Percentiles rank a stretch among this genome's conserved stretches.
phyloP scores from a whole-genome alignment of 1,140 invertebrate genomes.

The Doryteuthis pealeii region DNA sequence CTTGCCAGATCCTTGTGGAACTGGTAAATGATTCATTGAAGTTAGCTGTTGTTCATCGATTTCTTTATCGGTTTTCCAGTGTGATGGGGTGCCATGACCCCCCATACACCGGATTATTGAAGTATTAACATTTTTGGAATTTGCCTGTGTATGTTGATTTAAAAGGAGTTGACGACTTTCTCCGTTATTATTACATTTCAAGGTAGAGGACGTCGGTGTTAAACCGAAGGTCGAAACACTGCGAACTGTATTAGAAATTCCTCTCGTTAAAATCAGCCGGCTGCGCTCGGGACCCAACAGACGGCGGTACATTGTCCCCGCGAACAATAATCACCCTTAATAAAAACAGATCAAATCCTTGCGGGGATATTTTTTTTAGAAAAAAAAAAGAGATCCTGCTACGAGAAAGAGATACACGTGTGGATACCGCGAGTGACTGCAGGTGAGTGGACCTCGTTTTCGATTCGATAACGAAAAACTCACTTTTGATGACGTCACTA shows the following conservation, averaged over 20 bases:
- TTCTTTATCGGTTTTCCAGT: slow-evolving; percentile 37
- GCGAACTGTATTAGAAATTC: neutral
- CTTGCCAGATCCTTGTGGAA: slow-evolving; percentile 49
- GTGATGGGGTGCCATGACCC: slow-evolving; percentile 23
- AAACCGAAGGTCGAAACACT: neutral
- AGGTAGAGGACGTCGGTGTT: neutral
- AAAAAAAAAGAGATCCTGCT: too few relatives aligned
- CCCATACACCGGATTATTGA: slow-evolving; percentile 29
- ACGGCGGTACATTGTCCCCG: too few relatives aligned
- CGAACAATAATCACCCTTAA: too few relatives aligned
- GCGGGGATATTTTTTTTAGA: too few relatives aligned
- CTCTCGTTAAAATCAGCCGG: neutral
- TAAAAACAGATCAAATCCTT: too few relatives aligned
- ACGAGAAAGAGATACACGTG: too few relatives aligned
- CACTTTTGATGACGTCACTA: too few relatives aligned
- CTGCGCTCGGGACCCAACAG: too few relatives aligned
- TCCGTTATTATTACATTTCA: neutral
- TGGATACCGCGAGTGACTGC: too few relatives aligned
- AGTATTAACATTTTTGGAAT: neutral
- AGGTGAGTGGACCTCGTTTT: too few relatives aligned
- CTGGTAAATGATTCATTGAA: slow-evolving; percentile 39
- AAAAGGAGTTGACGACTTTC: neutral
- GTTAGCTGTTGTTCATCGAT: slow-evolving; percentile 31
- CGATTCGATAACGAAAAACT: too few relatives aligned
- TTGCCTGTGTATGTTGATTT: neutral